phyloP scores from a whole-genome alignment of 2,888 invertebrate species.

The Prosopocoilus inquinatus region DNA sequence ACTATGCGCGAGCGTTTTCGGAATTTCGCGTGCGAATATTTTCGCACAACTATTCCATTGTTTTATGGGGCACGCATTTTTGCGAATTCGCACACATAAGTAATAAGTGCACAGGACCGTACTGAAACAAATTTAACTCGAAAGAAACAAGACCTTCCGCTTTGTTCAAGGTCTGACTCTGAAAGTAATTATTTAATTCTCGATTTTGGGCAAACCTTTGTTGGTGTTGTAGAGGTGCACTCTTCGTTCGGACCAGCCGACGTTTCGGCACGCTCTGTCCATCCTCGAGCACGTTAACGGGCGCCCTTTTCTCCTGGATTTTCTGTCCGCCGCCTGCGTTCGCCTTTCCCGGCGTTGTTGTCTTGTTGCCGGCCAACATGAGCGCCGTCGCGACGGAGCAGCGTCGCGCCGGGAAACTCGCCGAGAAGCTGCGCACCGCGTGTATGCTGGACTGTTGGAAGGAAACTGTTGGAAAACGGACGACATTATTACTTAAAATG shows the following conservation, averaged over 20 bases:
- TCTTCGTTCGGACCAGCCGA: constrained; percentile 36
- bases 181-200: no score
- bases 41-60: no score
- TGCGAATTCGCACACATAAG: no score
- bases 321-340: constrained; percentile 18
- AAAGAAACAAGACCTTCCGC: no score
- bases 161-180: no score
- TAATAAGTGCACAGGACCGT: no score
- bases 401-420: constrained; percentile 48
- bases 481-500: neutral
- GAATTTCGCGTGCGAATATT: no score
- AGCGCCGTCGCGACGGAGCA: constrained; percentile 41
- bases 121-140: no score
- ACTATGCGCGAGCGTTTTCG: no score
- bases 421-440: constrained; percentile 49
- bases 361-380: constrained; percentile 23
- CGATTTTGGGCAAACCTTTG: no score
- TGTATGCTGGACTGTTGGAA: constrained; percentile 51
- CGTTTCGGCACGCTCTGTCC: constrained; percentile 43
- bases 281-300: constrained; percentile 35
- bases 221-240: constrained; percentile 27
- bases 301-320: constrained; percentile 40
- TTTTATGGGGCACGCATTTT: no score
- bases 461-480: constrained; percentile 44
- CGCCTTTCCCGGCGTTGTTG: constrained; percentile 8